Conservation (phyloP, 2,888 invertebrate species). For the Notodonta dromedarius region DNA sequence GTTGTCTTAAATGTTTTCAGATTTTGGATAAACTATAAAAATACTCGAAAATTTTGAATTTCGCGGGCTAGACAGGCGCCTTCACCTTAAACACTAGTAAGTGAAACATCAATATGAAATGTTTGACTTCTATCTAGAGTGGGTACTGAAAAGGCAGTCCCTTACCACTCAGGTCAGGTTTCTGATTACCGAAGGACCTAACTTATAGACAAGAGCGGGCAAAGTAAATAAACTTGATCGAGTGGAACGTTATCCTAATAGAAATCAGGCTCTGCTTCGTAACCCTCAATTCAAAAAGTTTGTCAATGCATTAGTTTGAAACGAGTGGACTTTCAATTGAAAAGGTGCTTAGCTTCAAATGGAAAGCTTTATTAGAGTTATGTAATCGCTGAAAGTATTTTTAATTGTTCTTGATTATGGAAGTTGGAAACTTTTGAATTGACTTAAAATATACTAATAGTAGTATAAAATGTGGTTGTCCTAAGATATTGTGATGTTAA, state of each 20-base stretch:
- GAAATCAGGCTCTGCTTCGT: slow-evolving; percentile 5
- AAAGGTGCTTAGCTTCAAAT: too few relatives aligned
- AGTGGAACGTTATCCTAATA: slow-evolving; percentile 8
- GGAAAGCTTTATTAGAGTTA: too few relatives aligned
- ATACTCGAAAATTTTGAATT: too few relatives aligned
- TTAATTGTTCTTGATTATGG: too few relatives aligned
- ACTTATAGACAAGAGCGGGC: background rate
- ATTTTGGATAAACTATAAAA: too few relatives aligned
- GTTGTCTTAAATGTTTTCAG: too few relatives aligned
- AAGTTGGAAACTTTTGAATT: too few relatives aligned
- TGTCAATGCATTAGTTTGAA: background rate
- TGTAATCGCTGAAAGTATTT: too few relatives aligned
- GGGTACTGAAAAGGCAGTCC: background rate
- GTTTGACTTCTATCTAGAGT: background rate
- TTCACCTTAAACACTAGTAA: background rate
- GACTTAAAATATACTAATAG: too few relatives aligned
- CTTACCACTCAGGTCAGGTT: slow-evolving; percentile 3
- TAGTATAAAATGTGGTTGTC: too few relatives aligned
- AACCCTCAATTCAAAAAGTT: slow-evolving; percentile 1
- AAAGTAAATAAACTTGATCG: slow-evolving; percentile 13
- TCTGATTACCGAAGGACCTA: background rate
- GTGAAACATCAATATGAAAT: background rate
- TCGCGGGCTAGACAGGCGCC: too few relatives aligned
- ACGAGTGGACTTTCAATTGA: slow-evolving; percentile 13
- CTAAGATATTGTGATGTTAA: too few relatives aligned